Evolutionary conservation across 2,888 invertebrate genomes (phyloP).

Genomic region (Mythimna albipuncta): DNA sequence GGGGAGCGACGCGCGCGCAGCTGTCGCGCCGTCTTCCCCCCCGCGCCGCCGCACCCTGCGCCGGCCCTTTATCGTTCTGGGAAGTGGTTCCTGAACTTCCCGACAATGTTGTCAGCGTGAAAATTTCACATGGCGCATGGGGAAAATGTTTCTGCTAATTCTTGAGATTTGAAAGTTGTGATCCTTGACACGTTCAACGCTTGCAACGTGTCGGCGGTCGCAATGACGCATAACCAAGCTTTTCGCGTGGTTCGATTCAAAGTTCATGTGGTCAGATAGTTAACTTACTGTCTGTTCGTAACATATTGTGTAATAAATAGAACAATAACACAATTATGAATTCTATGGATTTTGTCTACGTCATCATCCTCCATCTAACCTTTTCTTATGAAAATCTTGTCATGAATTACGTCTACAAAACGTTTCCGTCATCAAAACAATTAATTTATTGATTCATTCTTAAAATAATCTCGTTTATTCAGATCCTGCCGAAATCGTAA

Average conservation of each 20-base stretch:
- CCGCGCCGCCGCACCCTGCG: constrained; percentile 70
- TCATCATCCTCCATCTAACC: background rate
- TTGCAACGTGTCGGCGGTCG: constrained; percentile 71
- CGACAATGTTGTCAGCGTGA: constrained; percentile 81
- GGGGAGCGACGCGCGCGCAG: constrained; percentile 87
- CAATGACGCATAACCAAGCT: constrained; percentile 79
- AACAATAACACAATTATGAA: constrained; percentile 8
- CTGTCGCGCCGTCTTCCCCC: constrained; percentile 83
- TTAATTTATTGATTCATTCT: constrained; percentile 14
- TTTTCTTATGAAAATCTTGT: constrained; percentile 8
- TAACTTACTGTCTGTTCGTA: constrained; percentile 41
- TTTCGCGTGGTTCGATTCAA: constrained; percentile 71
- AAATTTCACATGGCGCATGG: constrained; percentile 70
- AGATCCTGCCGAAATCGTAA: constrained; percentile 12
- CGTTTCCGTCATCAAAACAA: constrained; percentile 26
- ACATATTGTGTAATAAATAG: constrained; percentile 5
- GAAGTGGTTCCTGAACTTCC: constrained; percentile 91
- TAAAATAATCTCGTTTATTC: constrained; percentile 30
- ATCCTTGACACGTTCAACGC: constrained; percentile 82
- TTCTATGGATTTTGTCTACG: background rate
- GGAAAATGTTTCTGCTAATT: constrained; percentile 68
- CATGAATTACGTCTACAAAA: background rate
- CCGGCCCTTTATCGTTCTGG: constrained; percentile 90
- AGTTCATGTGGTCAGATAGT: constrained; percentile 66
- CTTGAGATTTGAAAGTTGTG: constrained; percentile 81